A percentile compares a stretch with the other conserved stretches of the same genome.
These are phyloP conservation scores for Gandaritis pyraliata DNA, from an alignment of 2,888 invertebrate genomes.

Conservation along the genomic window DNA sequence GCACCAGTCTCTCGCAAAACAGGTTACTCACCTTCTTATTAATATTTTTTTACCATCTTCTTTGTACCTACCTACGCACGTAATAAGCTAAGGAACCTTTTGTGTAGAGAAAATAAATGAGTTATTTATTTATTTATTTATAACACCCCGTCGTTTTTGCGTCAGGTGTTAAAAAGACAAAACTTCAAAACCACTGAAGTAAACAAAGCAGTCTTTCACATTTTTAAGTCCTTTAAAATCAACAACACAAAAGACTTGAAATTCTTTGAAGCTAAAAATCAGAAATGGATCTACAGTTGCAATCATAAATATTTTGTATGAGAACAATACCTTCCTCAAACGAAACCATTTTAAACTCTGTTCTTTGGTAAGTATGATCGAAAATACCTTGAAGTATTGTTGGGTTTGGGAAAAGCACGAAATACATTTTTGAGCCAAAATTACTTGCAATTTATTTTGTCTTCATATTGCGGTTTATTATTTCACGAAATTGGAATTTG, in stretches of 20 bases:
- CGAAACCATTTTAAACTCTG: not conserved
- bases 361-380: not conserved
- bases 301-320: slow-evolving; percentile 10
- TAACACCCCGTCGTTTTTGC: no score
- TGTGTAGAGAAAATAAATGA: no score
- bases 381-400: not conserved
- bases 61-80: no score
- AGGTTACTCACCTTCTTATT: no score
- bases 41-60: no score
- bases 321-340: not conserved
- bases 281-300: slow-evolving; percentile 4
- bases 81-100: no score
- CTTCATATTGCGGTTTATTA: slow-evolving; percentile 30
- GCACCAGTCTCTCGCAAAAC: no score
- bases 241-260: slow-evolving; percentile 2
- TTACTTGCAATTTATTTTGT: slow-evolving; percentile 20
- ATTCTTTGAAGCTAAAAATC: slow-evolving; percentile 4
- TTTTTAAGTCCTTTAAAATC: not conserved
- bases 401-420: not conserved
- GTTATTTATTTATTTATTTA: no score
- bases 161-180: no score
- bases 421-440: slow-evolving; percentile 18
- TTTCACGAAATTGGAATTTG: slow-evolving; percentile 30
- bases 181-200: no score
- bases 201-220: no score